A percentile compares a stretch with the other conserved stretches of the same genome.
Conservation (phyloP, 2,113 vertebrate species). For the Xiphophorus couchianus region DNA sequence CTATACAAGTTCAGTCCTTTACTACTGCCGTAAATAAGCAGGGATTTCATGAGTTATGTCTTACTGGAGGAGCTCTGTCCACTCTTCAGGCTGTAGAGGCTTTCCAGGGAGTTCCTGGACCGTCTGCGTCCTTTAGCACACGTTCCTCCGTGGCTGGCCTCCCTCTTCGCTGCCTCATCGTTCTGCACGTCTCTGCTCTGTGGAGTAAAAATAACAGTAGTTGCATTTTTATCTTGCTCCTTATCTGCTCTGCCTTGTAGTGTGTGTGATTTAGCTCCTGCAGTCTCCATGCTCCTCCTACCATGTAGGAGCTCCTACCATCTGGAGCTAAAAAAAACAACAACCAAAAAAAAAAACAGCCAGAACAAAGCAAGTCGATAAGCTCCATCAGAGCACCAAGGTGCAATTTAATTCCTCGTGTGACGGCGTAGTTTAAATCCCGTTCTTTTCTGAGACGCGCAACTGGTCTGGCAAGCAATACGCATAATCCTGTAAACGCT, state of each 20-base stretch:
- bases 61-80: conserved; percentile 93
- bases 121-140: conserved; percentile 73
- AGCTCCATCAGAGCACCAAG: conserved; percentile 38
- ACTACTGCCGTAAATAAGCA: background rate
- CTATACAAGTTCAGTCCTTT: background rate
- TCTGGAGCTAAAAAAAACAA: background rate
- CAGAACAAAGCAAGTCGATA: conserved; percentile 32
- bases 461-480: conserved; percentile 43
- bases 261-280: background rate
- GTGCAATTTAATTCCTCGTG: conserved; percentile 51
- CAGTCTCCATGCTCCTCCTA: background rate
- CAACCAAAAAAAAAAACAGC: too few species aligned
- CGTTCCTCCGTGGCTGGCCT: conserved; percentile 55
- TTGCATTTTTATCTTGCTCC: conserved; percentile 6
- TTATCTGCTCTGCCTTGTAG: background rate
- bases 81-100: conserved; percentile 88
- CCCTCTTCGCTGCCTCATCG: conserved; percentile 66
- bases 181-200: conserved; percentile 80
- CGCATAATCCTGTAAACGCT: conserved; percentile 68
- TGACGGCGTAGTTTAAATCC: conserved; percentile 51
- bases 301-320: background rate
- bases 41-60: conserved; percentile 51
- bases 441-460: conserved; percentile 37
- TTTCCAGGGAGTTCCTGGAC: conserved; percentile 88
- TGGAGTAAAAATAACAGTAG: conserved; percentile 16